Evolutionary conservation across 2,888 invertebrate genomes (phyloP).

Genomic region (Aphodius sticticus): DNA sequence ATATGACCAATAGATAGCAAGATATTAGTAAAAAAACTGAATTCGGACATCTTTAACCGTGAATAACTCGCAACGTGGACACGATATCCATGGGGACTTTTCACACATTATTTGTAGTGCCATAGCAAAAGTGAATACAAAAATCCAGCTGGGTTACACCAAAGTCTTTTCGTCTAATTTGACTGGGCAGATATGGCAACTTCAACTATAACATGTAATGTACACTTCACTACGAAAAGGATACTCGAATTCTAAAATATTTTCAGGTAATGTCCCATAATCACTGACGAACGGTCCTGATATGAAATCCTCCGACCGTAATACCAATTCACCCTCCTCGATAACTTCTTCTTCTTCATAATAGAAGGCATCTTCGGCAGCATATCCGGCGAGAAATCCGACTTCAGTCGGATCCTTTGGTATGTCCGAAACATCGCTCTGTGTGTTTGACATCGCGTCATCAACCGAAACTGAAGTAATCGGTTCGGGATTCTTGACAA

Average conservation of each 20-base stretch:
- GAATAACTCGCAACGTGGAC: too few species aligned
- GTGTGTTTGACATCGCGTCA: conserved; percentile 45
- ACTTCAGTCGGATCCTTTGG: conserved; percentile 36
- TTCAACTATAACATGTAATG: neutral
- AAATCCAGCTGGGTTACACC: too few species aligned
- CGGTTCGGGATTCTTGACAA: conserved; percentile 4
- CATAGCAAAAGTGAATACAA: too few species aligned
- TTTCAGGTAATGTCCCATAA: conserved; percentile 64
- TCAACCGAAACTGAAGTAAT: conserved; percentile 6
- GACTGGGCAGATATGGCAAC: too few species aligned
- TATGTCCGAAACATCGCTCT: conserved; percentile 45
- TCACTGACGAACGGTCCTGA: conserved; percentile 65
- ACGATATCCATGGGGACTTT: too few species aligned
- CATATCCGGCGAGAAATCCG: conserved; percentile 22
- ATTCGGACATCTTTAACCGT: too few species aligned
- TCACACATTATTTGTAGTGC: too few species aligned
- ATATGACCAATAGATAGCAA: too few species aligned
- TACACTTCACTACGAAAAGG: conserved; percentile 58
- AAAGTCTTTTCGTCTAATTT: too few species aligned
- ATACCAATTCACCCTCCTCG: conserved; percentile 45
- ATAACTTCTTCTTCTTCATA: conserved; percentile 38
- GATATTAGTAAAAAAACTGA: too few species aligned
- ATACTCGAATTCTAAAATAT: conserved; percentile 75
- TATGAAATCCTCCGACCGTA: conserved; percentile 63
- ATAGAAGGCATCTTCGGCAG: conserved; percentile 33